Base-by-base conservation (phyloP, 1,140 invertebrate genomes). In the Telenomus remus region DNA sequence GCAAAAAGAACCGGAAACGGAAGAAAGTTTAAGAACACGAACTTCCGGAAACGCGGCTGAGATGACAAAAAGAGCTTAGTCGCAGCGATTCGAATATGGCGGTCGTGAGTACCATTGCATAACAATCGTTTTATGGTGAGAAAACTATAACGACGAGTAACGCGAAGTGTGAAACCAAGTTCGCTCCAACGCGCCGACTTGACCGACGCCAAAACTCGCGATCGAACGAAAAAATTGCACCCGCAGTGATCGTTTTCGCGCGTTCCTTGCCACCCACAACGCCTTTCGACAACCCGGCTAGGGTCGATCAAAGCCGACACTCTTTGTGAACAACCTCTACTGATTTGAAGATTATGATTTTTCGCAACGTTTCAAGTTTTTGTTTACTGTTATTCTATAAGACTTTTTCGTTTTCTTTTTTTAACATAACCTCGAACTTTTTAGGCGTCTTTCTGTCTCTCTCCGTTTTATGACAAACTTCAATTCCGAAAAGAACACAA, bases 41-140 rank as follows among this genome's bases (percentile, higher is more conserved):
- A 65, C 47, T 69, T 69, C 65, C 65, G 65, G 65, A 39, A 60
- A 43, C 64, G 65, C 50, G 27, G 16, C 8, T 10, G 39, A 5
- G 48, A 37, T 14, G n/a, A 56, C 48, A 51, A 60, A 69, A 60
- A 46, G 37, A 39, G 16, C 50, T 44, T 7, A 12, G 19, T 27
- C 34, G 42, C 37, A 1, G 15, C 50, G 42, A 59, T 71, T 71
- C 59, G 47, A 65, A 54, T 56, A 72, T 64, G 69, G 69, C 60
- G 69, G 47, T 59, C 48, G 35, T 47, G 37, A 59, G 69, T 64
- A 53, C 34, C 60, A 59, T 72, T 72, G 69, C 69, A 72, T 72
- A 72, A 72, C 54, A 59, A 54, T 72, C 60, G 59, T 72, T 55
- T 59, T 72, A 59, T 65, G 69, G 60, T 64, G 68, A 64, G 43